Conservation (phyloP, 92 coral and sea anemone genomes). For the Pocillopora grandis region DNA sequence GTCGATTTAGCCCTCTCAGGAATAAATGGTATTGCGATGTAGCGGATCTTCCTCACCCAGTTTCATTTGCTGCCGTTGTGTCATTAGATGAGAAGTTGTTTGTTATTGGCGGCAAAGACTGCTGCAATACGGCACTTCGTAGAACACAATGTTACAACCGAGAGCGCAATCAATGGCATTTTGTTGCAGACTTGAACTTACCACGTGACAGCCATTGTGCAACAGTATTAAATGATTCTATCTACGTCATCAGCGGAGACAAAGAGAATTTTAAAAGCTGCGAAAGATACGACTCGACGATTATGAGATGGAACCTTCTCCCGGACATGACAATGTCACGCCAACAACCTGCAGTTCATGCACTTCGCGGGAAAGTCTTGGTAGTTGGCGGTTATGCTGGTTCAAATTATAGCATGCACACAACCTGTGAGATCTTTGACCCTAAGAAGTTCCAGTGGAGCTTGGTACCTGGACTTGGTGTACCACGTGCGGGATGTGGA, state of each 20-base stretch:
- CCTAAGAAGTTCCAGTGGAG: constrained; percentile 67
- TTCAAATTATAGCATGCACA: constrained; percentile 52
- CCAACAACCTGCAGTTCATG: constrained; percentile 57
- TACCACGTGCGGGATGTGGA: constrained; percentile 62
- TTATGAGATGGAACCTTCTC: constrained; percentile 54
- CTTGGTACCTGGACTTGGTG: constrained; percentile 57
- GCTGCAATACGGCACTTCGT: constrained; percentile 40
- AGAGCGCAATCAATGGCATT: constrained; percentile 57
- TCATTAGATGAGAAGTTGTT: constrained; percentile 60
- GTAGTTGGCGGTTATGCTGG: constrained; percentile 65
- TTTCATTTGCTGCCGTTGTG: constrained; percentile 68
- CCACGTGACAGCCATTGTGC: constrained; percentile 77
- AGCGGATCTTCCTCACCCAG: constrained; percentile 53
- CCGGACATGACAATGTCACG: constrained; percentile 61
- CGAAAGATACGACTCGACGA: constrained; percentile 35
- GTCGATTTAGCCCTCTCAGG: constrained; percentile 58
- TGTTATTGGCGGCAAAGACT: constrained; percentile 73
- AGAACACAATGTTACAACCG: constrained; percentile 76
- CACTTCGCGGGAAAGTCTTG: constrained; percentile 55
- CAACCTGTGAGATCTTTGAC: constrained; percentile 76
- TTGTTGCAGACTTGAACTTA: constrained; percentile 56
- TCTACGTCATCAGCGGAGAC: constrained; percentile 77
- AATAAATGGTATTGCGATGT: constrained; percentile 61
- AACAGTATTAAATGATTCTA: constrained; percentile 53
- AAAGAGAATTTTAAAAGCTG: constrained; percentile 31